phyloP scores from a whole-genome alignment of 2,113 vertebrate species.

The Empidonax alnorum region DNA sequence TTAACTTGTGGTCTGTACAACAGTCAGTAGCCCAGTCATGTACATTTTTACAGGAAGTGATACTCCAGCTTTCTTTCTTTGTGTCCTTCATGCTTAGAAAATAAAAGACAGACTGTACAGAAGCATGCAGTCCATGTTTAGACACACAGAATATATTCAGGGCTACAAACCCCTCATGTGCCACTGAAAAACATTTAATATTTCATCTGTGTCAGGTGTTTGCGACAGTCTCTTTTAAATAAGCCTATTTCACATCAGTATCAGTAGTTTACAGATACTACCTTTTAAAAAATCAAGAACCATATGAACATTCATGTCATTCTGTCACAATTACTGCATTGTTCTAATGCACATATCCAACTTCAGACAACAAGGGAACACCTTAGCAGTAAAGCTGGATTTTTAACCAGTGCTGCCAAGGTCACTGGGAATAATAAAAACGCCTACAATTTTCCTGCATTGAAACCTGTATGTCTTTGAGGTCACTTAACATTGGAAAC shows the following conservation, averaged over 20 bases:
- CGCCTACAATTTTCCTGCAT: background rate
- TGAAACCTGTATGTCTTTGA: background rate
- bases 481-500: background rate
- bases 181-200: background rate
- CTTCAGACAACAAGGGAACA: background rate
- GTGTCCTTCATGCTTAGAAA: slow-evolving; percentile 42
- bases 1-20: slow-evolving; percentile 47
- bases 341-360: background rate
- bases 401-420: background rate
- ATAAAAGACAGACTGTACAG: background rate
- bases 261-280: background rate
- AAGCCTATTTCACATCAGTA: background rate
- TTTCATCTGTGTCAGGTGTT: background rate
- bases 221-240: background rate
- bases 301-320: background rate
- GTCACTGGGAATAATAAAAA: background rate
- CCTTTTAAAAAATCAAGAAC: background rate
- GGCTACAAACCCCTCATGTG: background rate
- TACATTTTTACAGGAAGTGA: slow-evolving; percentile 45
- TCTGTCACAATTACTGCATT: background rate
- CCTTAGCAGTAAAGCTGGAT: background rate
- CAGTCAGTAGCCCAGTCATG: background rate
- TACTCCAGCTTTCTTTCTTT: slow-evolving; percentile 13
- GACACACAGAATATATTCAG: background rate
- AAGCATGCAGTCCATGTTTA: background rate